These are phyloP conservation scores for Rallus limicola DNA, from an alignment of 2,113 vertebrate species.

Conservation along the genomic window DNA sequence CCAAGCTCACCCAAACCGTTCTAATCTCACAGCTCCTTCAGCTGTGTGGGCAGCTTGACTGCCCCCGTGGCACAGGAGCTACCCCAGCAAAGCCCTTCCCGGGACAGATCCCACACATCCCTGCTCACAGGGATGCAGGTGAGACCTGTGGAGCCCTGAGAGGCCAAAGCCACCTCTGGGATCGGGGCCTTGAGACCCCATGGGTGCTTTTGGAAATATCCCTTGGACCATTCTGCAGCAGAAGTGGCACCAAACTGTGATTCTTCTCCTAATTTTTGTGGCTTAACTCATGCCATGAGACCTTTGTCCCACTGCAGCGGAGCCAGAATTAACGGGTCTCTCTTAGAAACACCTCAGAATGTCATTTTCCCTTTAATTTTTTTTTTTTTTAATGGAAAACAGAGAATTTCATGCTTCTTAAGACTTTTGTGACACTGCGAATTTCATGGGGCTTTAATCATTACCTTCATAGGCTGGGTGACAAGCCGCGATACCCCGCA, in stretches of 20 bases:
- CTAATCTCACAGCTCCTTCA: accelerated
- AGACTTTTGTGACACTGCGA: conserved; percentile 65
- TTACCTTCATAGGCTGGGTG: conserved; percentile 15
- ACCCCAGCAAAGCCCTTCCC: accelerated
- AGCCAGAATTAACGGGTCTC: background rate
- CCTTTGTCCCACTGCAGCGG: background rate
- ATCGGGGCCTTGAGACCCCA: accelerated
- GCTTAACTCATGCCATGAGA: background rate
- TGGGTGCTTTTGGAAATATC: accelerated
- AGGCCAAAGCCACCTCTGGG: background rate
- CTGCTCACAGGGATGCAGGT: background rate
- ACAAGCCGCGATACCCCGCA: conserved; percentile 2
- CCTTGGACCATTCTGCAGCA: background rate
- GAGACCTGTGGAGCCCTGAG: accelerated
- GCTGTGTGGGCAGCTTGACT: accelerated
- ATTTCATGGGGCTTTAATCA: conserved; percentile 82
- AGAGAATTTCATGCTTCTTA: conserved; percentile 40
- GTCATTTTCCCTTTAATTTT: background rate
- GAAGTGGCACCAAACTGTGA: background rate
- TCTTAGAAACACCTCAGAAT: background rate
- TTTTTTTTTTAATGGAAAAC: background rate
- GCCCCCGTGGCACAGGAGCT: accelerated
- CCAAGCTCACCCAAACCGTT: accelerated
- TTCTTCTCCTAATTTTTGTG: background rate
- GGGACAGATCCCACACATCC: background rate